Evolutionary conservation across 92 coral and sea anemone species (phyloP).

Genomic region (Siderastrea siderea): DNA sequence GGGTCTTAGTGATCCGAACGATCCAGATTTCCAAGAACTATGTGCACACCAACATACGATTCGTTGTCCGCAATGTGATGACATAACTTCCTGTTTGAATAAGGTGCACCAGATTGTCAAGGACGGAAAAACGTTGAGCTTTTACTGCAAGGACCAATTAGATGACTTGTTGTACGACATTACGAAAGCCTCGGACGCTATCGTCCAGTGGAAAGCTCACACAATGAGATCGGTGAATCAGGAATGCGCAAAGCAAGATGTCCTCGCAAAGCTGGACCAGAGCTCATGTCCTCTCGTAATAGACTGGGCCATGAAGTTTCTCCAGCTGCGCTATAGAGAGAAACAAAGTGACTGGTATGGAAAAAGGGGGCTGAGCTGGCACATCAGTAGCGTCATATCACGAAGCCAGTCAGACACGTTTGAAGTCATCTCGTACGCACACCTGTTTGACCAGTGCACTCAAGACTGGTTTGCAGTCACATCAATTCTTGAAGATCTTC

Average conservation of each 20-base stretch:
- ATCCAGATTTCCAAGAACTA: conserved; percentile 58
- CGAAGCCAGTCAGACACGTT: conserved; percentile 45
- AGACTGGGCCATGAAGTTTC: conserved; percentile 94
- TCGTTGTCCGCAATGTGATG: conserved; percentile 76
- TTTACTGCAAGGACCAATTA: conserved; percentile 80
- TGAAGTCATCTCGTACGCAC: conserved; percentile 79
- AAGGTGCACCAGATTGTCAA: conserved; percentile 57
- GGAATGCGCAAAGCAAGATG: conserved; percentile 78
- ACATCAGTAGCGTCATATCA: conserved; percentile 73
- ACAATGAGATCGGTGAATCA: conserved; percentile 81
- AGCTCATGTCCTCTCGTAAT: conserved; percentile 73
- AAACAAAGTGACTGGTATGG: conserved; percentile 86
- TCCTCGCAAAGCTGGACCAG: conserved; percentile 60
- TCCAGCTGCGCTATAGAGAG: conserved; percentile 83
- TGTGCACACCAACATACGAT: conserved; percentile 54
- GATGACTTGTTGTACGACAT: conserved; percentile 82
- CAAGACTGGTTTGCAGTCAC: conserved; percentile 87
- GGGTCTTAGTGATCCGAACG: conserved; percentile 62
- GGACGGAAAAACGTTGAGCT: conserved; percentile 48
- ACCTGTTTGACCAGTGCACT: conserved; percentile 84
- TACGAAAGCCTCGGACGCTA: conserved; percentile 62
- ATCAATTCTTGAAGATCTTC: conserved; percentile 79
- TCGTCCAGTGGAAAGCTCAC: conserved; percentile 87
- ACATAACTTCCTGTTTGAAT: conserved; percentile 60
- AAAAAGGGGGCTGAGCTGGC: conserved; percentile 83